These are phyloP conservation scores for Myripristis jacobus DNA, from an alignment of 2,797 vertebrate species.

Conservation along the genomic window DNA sequence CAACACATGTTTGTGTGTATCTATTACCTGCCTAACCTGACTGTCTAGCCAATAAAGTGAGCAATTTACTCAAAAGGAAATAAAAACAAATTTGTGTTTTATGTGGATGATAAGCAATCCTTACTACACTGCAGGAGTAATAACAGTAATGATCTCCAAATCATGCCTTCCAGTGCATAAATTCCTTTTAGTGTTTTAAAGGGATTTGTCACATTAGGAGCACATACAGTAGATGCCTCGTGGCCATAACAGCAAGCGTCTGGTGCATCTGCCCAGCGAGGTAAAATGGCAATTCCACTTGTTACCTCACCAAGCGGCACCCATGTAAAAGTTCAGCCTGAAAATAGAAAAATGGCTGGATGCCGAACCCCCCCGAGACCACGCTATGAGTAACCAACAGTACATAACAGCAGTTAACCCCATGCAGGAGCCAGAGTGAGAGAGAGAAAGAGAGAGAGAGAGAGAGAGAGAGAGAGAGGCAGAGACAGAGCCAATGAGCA, in stretches of 20 bases:
- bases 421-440: slow-evolving; percentile 59
- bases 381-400: slow-evolving; percentile 75
- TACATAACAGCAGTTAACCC: slow-evolving; percentile 79
- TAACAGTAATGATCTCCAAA: slow-evolving; percentile 48
- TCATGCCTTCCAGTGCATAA: slow-evolving; percentile 9
- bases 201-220: slow-evolving; percentile 67
- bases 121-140: neutral
- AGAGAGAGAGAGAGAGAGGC: slow-evolving; percentile 53
- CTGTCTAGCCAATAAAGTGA: neutral
- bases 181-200: slow-evolving; percentile 38
- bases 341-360: slow-evolving; percentile 75
- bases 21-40: neutral
- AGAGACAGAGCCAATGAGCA: slow-evolving; percentile 75
- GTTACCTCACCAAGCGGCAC: slow-evolving; percentile 68
- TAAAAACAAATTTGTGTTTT: neutral
- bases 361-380: slow-evolving; percentile 69
- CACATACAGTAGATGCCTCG: slow-evolving; percentile 47
- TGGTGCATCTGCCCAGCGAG: slow-evolving; percentile 41
- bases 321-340: slow-evolving; percentile 71
- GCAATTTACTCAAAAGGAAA: neutral
- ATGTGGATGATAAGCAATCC: slow-evolving; percentile 14
- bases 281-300: slow-evolving; percentile 61
- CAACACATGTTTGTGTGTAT: slow-evolving; percentile 6
- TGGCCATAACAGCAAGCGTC: slow-evolving; percentile 24
- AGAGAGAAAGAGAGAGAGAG: slow-evolving; percentile 58